These are phyloP conservation scores for Alethe castanea DNA, from an alignment of 2,113 vertebrate genomes.

Conservation along the genomic window DNA sequence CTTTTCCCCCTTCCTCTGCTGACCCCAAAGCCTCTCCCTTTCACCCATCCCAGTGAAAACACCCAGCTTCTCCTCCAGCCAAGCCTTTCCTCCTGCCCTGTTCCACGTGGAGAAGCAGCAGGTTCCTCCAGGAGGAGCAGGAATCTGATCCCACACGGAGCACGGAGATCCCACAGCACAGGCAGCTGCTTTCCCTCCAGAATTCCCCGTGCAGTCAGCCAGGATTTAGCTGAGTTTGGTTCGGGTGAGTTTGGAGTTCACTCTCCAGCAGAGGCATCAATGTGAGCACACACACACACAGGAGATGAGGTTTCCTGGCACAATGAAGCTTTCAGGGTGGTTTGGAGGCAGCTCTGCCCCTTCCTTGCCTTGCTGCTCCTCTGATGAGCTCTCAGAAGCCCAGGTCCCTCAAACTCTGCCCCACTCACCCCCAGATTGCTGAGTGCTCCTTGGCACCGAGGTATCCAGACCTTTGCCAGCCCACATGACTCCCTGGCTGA, in stretches of 20 bases:
- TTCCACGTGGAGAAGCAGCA: rapidly evolving
- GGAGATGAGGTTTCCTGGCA: neutral
- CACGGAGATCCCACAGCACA: neutral
- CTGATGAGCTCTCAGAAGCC: neutral
- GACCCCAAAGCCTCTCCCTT: neutral
- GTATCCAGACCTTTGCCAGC: neutral
- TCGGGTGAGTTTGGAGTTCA: neutral
- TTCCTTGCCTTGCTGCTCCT: neutral
- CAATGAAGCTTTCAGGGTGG: rapidly evolving
- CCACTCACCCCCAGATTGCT: neutral
- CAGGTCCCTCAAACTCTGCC: neutral
- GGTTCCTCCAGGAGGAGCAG: neutral
- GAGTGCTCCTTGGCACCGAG: neutral
- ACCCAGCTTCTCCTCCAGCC: neutral
- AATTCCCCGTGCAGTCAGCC: rapidly evolving
- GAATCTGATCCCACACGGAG: rapidly evolving
- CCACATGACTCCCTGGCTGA: neutral
- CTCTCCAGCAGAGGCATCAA: neutral
- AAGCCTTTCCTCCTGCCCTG: neutral
- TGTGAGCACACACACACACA: rapidly evolving
- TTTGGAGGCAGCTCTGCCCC: neutral
- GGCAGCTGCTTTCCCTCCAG: neutral
- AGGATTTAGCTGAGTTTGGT: neutral
- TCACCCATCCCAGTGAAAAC: neutral
- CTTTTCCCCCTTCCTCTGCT: neutral